Evolutionary conservation across 2,113 vertebrate genomes (phyloP), one percentile per base, ranked within the genome.

Genomic region (Gobius niger): DNA sequence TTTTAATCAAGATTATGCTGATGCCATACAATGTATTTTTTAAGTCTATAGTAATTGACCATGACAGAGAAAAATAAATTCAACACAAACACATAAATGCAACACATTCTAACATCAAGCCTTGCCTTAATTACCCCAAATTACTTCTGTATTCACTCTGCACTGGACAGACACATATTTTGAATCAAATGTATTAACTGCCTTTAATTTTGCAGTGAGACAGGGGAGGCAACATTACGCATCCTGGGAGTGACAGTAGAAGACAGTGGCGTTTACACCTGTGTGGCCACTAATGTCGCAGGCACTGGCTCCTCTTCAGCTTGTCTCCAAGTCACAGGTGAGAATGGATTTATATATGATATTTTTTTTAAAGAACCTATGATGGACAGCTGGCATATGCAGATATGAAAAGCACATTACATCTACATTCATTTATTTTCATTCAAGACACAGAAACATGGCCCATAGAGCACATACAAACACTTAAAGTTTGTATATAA

Each of bases 261-360:
- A 65, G 96, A 99, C 47, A 94, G 94, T 50, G 96, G 96, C 70
- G 68, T 94, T 66, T 99, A 98, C 85, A 96, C 94, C 0, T 99
- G 97, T 75, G 82, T 95, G 51, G 97, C 96, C 72, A 94, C 94
- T 83, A 99, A 98, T 60, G 93, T 95, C 68, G 91, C 95, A 85
- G 97, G 96, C 52, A 95, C 94, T 0, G 93, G 95, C 82, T 93
- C 94, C 0, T 95, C 95, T 47, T 95, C 95, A 0, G 94, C 95
- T 91, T 95, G 92, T 88, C 94, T 99, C 80, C 83, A 94, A 82
- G 96, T 98, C 84, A 92, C 96, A 93, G 96, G 97, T 99, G 65
- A 91, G 94, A 62, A 8, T 19, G 15, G 24, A 34, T 4, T 34
- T 34, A 34, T 34, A 34, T 34, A 34, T 34, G 24, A 34, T 34